Evolutionary conservation across 2,797 vertebrate species (phyloP), one percentile per base, ranked within the genome.

Genomic region (Luscinia megarhynchos): DNA sequence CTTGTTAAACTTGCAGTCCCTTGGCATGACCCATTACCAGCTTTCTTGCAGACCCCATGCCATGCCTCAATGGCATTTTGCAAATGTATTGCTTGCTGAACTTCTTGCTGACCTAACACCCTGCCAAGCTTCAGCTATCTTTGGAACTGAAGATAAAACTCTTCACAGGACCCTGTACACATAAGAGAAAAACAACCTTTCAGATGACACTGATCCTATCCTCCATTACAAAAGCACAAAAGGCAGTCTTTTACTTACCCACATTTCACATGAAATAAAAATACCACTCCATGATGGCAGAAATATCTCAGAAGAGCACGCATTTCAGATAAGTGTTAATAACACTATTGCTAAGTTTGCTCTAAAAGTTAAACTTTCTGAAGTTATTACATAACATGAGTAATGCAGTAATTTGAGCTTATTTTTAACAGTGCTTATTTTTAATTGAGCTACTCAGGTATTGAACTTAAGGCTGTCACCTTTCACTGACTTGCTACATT

Each of bases 331-430:
- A 76, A 46, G 18, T 61, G 34, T 40, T 83, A 58, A 41, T 84
- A 86, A 87, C 32, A 87, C 87, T 23, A 53, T 41, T 81, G 40
- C 11, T 88, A 90, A 90, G 63, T 93, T 93, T 46, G 29, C 21
- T 88, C 26, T 63, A 34, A 77, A 91, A 79, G 59, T 79, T 55
- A 57, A 91, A 92, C 36, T 93, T 91, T 77, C 50, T 74, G 26
- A 84, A 80, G 53, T 55, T 62, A 54, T 94, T 97, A 87, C 41
- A 41, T 94, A 96, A 96, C 48, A 70, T 82, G 85, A 90, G 82
- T 93, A 94, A 91, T 82, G 73, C 41, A 79, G 55, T 94, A 93
- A 95, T 61, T 61, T 76, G 34, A 61, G 32, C 30, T 91, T 97
- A 94, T 97, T 96, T 95, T 97, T 90, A 95, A 77, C 87, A 36